Evolutionary conservation across 2,113 vertebrate species (phyloP).

Genomic region (Elephantulus edwardii): DNA sequence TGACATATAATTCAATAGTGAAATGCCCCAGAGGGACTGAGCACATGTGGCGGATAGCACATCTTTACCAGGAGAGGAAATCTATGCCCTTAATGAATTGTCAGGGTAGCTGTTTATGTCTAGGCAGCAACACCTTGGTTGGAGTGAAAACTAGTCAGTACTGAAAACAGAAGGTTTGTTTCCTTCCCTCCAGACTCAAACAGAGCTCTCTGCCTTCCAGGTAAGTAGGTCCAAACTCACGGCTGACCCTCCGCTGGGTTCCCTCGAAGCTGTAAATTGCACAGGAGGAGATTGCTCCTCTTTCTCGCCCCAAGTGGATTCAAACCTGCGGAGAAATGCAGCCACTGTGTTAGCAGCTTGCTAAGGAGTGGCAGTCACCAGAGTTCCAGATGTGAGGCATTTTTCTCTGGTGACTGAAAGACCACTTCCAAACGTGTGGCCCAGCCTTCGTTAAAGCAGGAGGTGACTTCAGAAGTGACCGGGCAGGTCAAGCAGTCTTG

Average conservation of each 20-base stretch:
- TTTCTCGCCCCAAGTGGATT: too few species aligned
- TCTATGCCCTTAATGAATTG: neutral
- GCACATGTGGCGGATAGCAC: neutral
- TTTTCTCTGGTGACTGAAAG: neutral
- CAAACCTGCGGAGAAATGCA: too few species aligned
- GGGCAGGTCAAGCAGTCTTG: neutral
- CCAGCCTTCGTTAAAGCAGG: neutral
- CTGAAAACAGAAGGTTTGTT: neutral
- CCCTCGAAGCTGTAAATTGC: too few species aligned
- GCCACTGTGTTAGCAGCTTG: too few species aligned
- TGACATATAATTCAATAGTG: neutral
- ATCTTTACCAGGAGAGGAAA: conserved; percentile 32
- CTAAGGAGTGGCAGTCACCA: too few species aligned
- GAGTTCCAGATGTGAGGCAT: neutral
- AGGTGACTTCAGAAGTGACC: neutral
- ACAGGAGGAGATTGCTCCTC: too few species aligned
- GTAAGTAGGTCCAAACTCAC: too few species aligned
- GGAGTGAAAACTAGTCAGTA: neutral
- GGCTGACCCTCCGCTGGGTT: too few species aligned
- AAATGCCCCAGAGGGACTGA: neutral
- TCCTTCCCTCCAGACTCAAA: neutral
- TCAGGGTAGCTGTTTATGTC: conserved; percentile 13
- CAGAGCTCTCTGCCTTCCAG: too few species aligned
- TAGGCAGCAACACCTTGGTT: neutral
- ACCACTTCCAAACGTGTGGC: neutral